Evolutionary conservation across 2,888 invertebrate species (phyloP).

Genomic region (Craniophora ligustri): DNA sequence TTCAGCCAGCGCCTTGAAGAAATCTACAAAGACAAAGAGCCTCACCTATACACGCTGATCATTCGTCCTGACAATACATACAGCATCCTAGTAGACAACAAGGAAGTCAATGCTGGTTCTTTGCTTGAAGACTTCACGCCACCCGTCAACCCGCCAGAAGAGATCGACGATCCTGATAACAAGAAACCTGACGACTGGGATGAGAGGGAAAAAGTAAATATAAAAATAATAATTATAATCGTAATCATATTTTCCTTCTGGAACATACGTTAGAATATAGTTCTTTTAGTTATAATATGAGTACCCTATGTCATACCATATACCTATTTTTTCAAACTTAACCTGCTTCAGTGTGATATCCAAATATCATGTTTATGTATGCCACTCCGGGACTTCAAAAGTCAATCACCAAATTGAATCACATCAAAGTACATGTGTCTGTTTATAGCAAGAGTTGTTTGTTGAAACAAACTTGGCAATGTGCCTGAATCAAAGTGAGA

Average conservation of each 20-base stretch:
- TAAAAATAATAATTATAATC: too few relatives aligned
- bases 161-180: conserved; percentile 97
- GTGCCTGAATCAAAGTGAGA: conserved; percentile 26
- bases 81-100: conserved; percentile 95
- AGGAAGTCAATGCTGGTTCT: conserved; percentile 95
- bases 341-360: conserved; percentile 86
- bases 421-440: conserved; percentile 5
- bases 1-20: conserved; percentile 93
- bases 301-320: too few relatives aligned
- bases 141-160: conserved; percentile 97
- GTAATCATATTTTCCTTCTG: too few relatives aligned
- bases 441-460: conserved; percentile 12
- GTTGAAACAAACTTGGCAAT: conserved; percentile 20
- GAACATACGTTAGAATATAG: too few relatives aligned
- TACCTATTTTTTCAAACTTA: too few relatives aligned
- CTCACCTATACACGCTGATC: conserved; percentile 98
- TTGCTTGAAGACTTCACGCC: conserved; percentile 97
- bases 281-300: too few relatives aligned
- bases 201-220: conserved; percentile 90
- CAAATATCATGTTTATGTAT: too few relatives aligned
- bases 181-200: conserved; percentile 98
- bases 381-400: conserved; percentile 1
- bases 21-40: conserved; percentile 96
- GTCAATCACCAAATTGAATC: conserved; percentile 9
- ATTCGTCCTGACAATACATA: conserved; percentile 99